phyloP scores from a whole-genome alignment of 2,888 invertebrate genomes.

The Drosophila suboccidentalis region DNA sequence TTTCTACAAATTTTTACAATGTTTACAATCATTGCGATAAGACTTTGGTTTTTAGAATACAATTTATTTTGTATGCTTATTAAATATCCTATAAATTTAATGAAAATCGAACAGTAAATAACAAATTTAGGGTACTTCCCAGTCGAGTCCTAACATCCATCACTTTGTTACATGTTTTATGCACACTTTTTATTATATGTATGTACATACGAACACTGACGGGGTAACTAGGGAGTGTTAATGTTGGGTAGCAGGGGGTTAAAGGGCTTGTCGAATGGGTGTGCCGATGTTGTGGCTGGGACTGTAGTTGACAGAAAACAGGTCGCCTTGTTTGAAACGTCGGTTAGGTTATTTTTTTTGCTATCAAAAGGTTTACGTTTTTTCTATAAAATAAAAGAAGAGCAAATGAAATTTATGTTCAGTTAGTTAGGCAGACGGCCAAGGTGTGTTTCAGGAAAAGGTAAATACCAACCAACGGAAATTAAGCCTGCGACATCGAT shows the following conservation, averaged over 20 bases:
- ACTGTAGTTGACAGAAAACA: constrained; percentile 54
- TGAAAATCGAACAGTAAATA: background rate
- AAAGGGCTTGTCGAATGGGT: constrained; percentile 44
- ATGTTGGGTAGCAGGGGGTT: background rate
- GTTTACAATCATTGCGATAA: background rate
- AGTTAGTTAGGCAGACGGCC: constrained; percentile 47
- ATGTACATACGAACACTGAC: background rate
- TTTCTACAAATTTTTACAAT: background rate
- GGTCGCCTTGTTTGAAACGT: constrained; percentile 53
- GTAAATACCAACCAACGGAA: constrained; percentile 11
- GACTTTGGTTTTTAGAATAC: background rate
- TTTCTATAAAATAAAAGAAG: constrained; percentile 34
- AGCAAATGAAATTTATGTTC: constrained; percentile 48
- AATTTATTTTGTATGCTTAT: background rate
- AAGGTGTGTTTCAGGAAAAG: constrained; percentile 24
- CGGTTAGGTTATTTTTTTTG: constrained; percentile 17
- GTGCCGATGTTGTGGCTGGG: constrained; percentile 54
- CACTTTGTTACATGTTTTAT: constrained; percentile 7
- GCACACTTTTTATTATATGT: constrained; percentile 16
- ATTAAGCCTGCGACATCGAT: constrained; percentile 9
- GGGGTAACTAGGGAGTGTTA: constrained; percentile 18
- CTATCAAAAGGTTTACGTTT: constrained; percentile 33
- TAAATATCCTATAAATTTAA: background rate
- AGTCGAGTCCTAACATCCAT: background rate
- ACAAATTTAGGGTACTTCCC: background rate